These are phyloP conservation scores for Tympanoctomys barrerae DNA, from an alignment of 2,797 vertebrate genomes.

Conservation along the genomic window DNA sequence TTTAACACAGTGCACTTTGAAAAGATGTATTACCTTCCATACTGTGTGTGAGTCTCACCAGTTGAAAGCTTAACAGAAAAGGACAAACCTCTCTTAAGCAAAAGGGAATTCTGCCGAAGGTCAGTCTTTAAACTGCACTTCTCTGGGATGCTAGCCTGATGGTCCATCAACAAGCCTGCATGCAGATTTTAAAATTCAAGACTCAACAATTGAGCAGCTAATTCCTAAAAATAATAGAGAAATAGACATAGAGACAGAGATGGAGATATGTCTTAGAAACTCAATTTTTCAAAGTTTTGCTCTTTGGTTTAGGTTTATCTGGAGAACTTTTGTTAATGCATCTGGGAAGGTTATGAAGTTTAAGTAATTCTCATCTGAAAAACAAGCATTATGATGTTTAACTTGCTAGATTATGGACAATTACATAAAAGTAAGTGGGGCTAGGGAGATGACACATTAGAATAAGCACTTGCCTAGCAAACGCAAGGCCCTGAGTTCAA, in stretches of 20 bases:
- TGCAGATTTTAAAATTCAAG: not conserved
- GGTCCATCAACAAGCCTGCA: not conserved
- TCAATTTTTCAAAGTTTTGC: not conserved
- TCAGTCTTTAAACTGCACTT: not conserved
- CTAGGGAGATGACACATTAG: too few relatives aligned
- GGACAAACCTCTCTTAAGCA: not conserved
- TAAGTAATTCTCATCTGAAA: slow-evolving; percentile 60
- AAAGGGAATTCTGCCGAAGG: not conserved
- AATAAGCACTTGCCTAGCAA: too few relatives aligned
- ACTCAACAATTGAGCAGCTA: not conserved
- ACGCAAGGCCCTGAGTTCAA: too few relatives aligned
- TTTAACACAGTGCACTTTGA: slow-evolving; percentile 8
- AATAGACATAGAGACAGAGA: not conserved
- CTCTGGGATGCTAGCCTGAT: not conserved
- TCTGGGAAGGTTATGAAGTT: not conserved
- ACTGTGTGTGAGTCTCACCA: not conserved
- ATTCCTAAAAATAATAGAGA: not conserved
- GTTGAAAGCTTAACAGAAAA: not conserved
- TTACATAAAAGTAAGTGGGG: not conserved
- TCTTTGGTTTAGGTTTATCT: not conserved
- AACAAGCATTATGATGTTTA: slow-evolving; percentile 20
- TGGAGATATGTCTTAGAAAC: not conserved
- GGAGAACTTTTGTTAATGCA: not conserved
- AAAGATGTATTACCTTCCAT: not conserved
- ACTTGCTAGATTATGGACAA: slow-evolving; percentile 50